Conservation (phyloP, 2,113 vertebrate species). For the Myotis brandtii region DNA sequence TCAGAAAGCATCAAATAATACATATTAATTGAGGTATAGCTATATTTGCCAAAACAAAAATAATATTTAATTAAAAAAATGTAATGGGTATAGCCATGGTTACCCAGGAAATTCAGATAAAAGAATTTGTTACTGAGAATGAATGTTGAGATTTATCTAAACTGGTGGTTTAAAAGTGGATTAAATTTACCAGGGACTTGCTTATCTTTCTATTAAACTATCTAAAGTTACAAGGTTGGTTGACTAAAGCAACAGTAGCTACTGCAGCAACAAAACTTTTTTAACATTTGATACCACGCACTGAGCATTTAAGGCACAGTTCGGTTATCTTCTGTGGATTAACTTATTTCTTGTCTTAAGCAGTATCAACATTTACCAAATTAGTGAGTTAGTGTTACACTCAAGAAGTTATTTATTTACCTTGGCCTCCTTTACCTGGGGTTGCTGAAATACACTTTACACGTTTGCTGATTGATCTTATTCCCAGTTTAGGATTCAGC, state of each 20-base stretch:
- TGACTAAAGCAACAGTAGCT: neutral
- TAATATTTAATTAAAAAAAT: neutral
- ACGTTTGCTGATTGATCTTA: neutral
- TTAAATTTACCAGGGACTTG: constrained; percentile 48
- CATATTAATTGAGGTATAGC: constrained; percentile 28
- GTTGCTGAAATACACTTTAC: constrained; percentile 17
- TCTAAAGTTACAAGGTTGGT: constrained; percentile 57
- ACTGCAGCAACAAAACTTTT: neutral
- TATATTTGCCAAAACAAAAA: neutral
- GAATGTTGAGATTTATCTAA: constrained; percentile 48
- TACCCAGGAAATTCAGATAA: constrained; percentile 29
- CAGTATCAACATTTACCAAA: constrained; percentile 47
- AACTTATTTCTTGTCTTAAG: constrained; percentile 52
- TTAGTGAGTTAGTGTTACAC: constrained; percentile 53
- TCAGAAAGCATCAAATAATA: neutral
- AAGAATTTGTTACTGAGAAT: constrained; percentile 37
- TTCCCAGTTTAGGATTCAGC: neutral
- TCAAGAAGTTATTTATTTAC: constrained; percentile 43
- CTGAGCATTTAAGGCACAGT: neutral
- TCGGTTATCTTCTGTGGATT: constrained; percentile 37
- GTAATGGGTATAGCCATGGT: neutral
- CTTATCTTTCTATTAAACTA: constrained; percentile 33
- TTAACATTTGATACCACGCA: constrained; percentile 1
- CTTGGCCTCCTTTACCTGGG: neutral
- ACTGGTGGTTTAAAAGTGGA: neutral